These are phyloP conservation scores for Thamnophis elegans DNA, from an alignment of 2,797 vertebrate species.

Conservation along the genomic window DNA sequence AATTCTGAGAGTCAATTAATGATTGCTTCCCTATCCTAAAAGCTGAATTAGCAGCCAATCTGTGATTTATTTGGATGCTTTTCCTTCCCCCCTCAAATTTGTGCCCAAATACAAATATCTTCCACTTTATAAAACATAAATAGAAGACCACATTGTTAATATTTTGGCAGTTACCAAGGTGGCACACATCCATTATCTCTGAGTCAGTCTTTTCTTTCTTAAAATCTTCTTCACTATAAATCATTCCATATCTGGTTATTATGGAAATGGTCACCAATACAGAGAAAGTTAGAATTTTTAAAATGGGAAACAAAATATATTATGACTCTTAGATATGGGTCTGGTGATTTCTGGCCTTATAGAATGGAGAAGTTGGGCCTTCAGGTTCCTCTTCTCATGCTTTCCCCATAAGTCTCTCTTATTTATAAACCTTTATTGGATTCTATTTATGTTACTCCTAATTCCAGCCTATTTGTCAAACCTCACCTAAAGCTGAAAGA, in stretches of 20 bases:
- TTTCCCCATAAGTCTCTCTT: constrained; percentile 1
- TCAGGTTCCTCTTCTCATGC: background rate
- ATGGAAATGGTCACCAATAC: background rate
- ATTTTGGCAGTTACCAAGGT: background rate
- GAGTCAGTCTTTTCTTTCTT: background rate
- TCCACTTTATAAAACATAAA: background rate
- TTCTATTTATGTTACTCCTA: constrained; percentile 32
- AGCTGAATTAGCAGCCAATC: background rate
- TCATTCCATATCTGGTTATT: background rate
- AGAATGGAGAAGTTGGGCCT: background rate
- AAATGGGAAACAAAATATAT: constrained; percentile 1
- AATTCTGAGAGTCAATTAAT: background rate
- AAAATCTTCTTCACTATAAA: background rate
- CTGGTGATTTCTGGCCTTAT: constrained; percentile 4
- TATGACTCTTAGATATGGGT: background rate
- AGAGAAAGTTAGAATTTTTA: background rate
- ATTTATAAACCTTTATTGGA: constrained; percentile 23
- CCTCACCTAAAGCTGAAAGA: constrained; percentile 22
- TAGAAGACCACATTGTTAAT: background rate
- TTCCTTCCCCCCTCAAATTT: background rate
- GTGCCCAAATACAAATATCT: background rate
- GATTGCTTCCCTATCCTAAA: background rate
- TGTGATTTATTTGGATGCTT: background rate
- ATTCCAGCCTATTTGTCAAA: constrained; percentile 32
- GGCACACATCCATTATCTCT: background rate